Conservation (phyloP, 1,140 invertebrate species). For the Trachymyrmex septentrionalis region DNA sequence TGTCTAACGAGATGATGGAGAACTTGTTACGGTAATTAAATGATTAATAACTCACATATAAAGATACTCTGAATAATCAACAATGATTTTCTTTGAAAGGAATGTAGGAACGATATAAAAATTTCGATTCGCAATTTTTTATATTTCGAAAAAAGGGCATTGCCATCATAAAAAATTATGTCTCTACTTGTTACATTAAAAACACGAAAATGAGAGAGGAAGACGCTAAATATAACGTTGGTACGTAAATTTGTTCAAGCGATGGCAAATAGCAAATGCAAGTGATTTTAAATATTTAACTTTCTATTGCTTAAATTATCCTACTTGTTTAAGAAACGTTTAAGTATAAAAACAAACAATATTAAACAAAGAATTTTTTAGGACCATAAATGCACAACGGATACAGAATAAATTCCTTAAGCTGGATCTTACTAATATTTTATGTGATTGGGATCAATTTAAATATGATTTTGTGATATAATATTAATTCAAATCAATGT, state of each 20-base stretch:
- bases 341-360: background rate
- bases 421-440: background rate
- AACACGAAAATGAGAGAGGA: background rate
- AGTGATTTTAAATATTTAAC: constrained; percentile 9
- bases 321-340: constrained; percentile 12
- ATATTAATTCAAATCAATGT: constrained; percentile 1
- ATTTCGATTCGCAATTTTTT: background rate
- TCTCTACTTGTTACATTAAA: background rate
- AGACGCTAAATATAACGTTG: background rate
- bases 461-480: too few species aligned
- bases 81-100: background rate
- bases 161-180: background rate
- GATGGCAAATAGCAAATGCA: background rate
- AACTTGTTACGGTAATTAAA: background rate
- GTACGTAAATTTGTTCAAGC: constrained; percentile 2
- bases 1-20: background rate
- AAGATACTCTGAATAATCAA: too few species aligned
- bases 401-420: too few species aligned
- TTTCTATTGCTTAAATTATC: constrained; percentile 4
- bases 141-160: background rate
- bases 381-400: too few species aligned
- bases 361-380: too few species aligned
- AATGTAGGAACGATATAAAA: background rate
- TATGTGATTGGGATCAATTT: background rate
- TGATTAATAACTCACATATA: background rate